phyloP scores from a whole-genome alignment of 35 echinoderm and acorn worm genomes.

The Nesometra sesokonis region DNA sequence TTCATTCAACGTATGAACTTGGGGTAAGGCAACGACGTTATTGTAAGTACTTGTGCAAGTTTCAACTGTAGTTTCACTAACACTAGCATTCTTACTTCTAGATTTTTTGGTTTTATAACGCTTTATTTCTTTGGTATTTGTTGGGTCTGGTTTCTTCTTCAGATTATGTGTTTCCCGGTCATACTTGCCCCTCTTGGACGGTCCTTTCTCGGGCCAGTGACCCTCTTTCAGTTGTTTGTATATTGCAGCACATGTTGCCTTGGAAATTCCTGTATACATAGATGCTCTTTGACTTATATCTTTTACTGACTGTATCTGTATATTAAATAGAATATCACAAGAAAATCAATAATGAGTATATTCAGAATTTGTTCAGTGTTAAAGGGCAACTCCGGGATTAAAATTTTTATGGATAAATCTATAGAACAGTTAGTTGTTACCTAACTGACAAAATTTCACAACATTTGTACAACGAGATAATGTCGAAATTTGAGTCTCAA shows the following conservation, averaged over 20 bases:
- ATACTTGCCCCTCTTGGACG: neutral
- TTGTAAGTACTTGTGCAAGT: neutral
- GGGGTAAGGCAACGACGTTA: neutral
- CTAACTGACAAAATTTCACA: too few relatives aligned
- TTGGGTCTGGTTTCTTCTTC: neutral
- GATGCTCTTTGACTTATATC: neutral
- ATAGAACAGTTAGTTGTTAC: too few relatives aligned
- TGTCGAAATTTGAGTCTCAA: too few relatives aligned
- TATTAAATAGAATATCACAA: neutral
- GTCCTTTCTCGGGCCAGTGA: neutral
- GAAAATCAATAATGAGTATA: neutral
- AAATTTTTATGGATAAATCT: too few relatives aligned
- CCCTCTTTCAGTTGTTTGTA: neutral
- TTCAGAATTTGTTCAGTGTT: too few relatives aligned
- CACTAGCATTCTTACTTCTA: neutral
- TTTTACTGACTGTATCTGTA: neutral
- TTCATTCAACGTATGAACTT: neutral
- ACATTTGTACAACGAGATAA: too few relatives aligned
- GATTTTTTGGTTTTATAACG: neutral
- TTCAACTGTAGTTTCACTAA: neutral
- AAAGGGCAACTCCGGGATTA: too few relatives aligned
- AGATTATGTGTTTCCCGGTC: neutral
- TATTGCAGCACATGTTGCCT: neutral
- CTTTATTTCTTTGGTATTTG: neutral
- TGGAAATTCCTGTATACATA: neutral